These are phyloP conservation scores for Rhinolophus ferrumequinum DNA, from an alignment of 2,113 vertebrate species.

Conservation along the genomic window DNA sequence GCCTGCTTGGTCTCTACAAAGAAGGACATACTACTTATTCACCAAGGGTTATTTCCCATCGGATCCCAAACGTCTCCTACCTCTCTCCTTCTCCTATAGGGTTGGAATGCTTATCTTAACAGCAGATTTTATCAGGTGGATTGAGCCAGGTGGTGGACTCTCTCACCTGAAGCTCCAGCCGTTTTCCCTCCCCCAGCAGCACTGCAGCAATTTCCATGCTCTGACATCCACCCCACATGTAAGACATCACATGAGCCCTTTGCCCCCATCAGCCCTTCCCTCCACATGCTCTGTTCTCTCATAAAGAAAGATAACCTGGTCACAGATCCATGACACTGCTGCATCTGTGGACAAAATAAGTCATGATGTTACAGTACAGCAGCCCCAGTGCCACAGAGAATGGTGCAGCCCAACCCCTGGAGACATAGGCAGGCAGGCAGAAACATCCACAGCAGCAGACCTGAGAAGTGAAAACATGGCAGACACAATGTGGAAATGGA, in stretches of 20 bases:
- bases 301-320: neutral
- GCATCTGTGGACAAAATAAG: neutral
- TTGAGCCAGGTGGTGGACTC: neutral
- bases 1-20: neutral
- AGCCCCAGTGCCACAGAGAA: neutral
- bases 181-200: neutral
- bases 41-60: neutral
- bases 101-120: neutral
- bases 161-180: neutral
- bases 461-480: neutral
- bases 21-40: neutral
- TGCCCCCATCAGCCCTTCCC: neutral
- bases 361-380: neutral
- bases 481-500: neutral
- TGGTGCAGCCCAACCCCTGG: neutral
- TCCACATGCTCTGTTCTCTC: neutral
- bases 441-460: neutral
- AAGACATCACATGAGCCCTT: neutral
- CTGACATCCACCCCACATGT: neutral
- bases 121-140: neutral
- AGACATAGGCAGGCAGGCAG: neutral
- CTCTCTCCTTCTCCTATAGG: neutral
- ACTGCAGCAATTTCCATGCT: neutral
- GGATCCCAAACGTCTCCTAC: neutral
- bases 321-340: neutral